phyloP scores from a whole-genome alignment of 2,113 vertebrate genomes.

The Labeo rohita region DNA sequence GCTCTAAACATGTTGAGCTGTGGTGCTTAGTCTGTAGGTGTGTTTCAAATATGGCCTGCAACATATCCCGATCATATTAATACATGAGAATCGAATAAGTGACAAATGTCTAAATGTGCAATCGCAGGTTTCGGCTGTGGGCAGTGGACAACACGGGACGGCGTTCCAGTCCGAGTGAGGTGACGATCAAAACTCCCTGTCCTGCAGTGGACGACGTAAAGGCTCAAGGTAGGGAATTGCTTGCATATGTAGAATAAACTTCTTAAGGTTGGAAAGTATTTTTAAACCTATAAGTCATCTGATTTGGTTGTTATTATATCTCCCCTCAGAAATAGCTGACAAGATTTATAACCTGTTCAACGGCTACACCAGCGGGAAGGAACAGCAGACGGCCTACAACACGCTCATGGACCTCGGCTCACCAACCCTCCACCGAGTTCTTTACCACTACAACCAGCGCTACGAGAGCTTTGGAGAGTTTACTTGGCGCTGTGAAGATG shows the following conservation, averaged over 20 bases:
- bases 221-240: conserved; percentile 87
- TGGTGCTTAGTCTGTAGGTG: neutral
- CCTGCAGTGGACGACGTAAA: conserved; percentile 97
- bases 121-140: conserved; percentile 92
- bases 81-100: neutral
- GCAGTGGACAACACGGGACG: conserved; percentile 96
- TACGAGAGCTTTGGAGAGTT: conserved; percentile 98
- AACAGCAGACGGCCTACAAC: conserved; percentile 97
- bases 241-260: neutral
- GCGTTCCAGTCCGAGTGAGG: conserved; percentile 90
- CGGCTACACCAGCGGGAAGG: conserved; percentile 96
- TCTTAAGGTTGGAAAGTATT: neutral
- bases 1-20: neutral
- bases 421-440: conserved; percentile 91
- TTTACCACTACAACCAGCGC: conserved; percentile 97
- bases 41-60: neutral
- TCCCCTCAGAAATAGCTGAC: conserved; percentile 89
- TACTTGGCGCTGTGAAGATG: conserved; percentile 97
- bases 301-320: neutral
- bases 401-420: conserved; percentile 94
- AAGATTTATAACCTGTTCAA: conserved; percentile 99
- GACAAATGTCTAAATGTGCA: neutral
- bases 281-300: neutral
- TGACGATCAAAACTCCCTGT: conserved; percentile 94
- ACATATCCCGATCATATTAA: neutral